Base-by-base conservation (phyloP, 92 coral and sea anemone species). In the Desmophyllum pertusum region DNA sequence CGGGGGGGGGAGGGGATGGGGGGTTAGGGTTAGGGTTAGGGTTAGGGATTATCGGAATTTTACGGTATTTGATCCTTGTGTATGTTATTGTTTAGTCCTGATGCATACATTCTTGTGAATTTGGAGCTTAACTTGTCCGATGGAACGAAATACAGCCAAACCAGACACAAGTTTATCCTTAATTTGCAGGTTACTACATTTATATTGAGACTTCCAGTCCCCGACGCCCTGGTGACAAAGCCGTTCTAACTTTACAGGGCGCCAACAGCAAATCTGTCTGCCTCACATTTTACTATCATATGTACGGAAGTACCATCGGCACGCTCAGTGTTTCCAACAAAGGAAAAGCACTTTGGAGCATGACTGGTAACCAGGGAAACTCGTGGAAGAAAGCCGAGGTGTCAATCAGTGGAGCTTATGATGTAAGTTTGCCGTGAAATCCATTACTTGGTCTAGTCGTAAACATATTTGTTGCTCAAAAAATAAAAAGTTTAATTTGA, bases 201-300 rank as follows among this genome's bases (percentile, higher is more conserved):
- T 78, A 61, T 11, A 78, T 78, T 61, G 83, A 78, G 72, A 78
- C 83, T 27, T 78, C 83, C 41, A 14, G 61, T 19, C 83, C 83
- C 18, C 52, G 83, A 23, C 37, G 55, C 0, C 2, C 0, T 0
- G 23, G 25, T 6, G 83, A 78, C 40, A 64, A 61, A 15, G 72
- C 71, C n/a, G 18, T 61, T 19, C 19, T 61, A 18, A 61, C 71
- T 4, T 40, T 61, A 2, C 14, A 13, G 6, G 70, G 71, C 23
- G 71, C 40, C 70, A 41, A 61, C 72, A 64, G 71, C 29, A 76
- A 38, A 19, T 1, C 57, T 11, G 72, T 43, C 25, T 78, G 83
- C 23, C 27, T 78, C 27, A 40, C 71, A 15, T 78, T 78, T 78
- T 63, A 25, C 39, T 78, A 78, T 62, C 55, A 64, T 30, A 78